These are phyloP conservation scores for Leptinotarsa lineolata DNA, from an alignment of 1,140 invertebrate species.

Conservation along the genomic window DNA sequence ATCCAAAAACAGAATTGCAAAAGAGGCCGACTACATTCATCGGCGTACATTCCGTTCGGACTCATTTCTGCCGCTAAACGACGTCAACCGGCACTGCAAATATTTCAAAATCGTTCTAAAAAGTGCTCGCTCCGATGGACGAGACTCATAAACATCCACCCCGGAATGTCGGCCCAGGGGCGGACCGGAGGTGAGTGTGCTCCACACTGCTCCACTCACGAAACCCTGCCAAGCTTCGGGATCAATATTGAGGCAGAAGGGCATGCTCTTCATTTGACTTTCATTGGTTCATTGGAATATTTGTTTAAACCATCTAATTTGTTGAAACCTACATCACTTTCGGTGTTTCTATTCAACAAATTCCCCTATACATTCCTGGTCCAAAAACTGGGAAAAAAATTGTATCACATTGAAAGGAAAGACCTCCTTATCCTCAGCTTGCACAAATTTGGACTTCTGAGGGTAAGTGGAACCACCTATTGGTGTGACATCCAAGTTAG, in stretches of 20 bases:
- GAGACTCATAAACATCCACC: constrained; percentile 51
- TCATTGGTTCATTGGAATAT: not conserved
- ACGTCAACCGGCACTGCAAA: constrained; percentile 48
- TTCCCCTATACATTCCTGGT: too few species aligned
- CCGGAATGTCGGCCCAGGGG: constrained; percentile 40
- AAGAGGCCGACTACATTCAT: constrained; percentile 41
- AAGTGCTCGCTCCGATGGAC: constrained; percentile 44
- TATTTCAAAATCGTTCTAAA: constrained; percentile 54
- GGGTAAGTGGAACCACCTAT: too few species aligned
- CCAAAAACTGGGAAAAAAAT: too few species aligned
- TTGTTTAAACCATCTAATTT: too few species aligned
- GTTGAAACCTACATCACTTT: too few species aligned
- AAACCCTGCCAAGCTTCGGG: not conserved
- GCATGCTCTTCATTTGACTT: not conserved
- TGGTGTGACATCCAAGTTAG: too few species aligned
- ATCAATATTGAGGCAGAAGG: not conserved
- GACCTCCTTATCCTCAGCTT: too few species aligned
- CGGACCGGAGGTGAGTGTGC: not conserved
- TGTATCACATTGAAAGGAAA: too few species aligned
- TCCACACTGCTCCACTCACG: not conserved
- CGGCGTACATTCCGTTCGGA: constrained; percentile 47
- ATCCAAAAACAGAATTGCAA: constrained; percentile 53
- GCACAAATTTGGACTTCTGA: too few species aligned
- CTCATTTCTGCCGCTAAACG: constrained; percentile 53
- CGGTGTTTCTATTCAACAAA: too few species aligned